A percentile compares a stretch with the other conserved stretches of the same genome.
These are phyloP conservation scores for Cheilosia vernalis DNA, from an alignment of 2,888 invertebrate genomes.

Conservation along the genomic window DNA sequence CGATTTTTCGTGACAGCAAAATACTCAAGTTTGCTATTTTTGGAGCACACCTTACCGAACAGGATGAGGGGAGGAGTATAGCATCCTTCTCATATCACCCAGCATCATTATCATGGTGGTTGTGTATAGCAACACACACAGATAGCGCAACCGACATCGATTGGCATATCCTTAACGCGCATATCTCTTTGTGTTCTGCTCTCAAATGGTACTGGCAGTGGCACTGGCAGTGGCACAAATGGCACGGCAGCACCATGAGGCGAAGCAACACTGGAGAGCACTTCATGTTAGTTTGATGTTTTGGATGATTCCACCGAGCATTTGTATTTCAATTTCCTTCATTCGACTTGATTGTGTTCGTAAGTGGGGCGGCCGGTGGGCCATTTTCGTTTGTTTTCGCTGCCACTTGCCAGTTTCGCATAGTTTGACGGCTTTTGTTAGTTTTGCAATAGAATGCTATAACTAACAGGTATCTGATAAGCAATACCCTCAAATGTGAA, in stretches of 20 bases:
- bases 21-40: conserved; percentile 39
- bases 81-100: conserved; percentile 30
- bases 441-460: conserved; percentile 13
- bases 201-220: conserved; percentile 55
- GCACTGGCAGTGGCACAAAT: conserved; percentile 46
- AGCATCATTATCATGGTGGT: conserved; percentile 59
- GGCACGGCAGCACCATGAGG: background rate
- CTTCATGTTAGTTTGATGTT: conserved; percentile 59
- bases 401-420: conserved; percentile 34
- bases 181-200: conserved; percentile 73
- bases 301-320: conserved; percentile 52
- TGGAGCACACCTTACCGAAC: conserved; percentile 43
- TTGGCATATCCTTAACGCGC: conserved; percentile 74
- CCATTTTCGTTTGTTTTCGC: conserved; percentile 6
- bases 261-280: conserved; percentile 47
- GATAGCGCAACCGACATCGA: conserved; percentile 67
- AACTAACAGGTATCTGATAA: background rate
- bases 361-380: conserved; percentile 22
- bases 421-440: conserved; percentile 22
- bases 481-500: background rate
- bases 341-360: conserved; percentile 47
- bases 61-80: conserved; percentile 62
- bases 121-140: conserved; percentile 60
- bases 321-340: conserved; percentile 55
- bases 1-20: conserved; percentile 33